Evolutionary conservation across 1,140 invertebrate genomes (phyloP), one percentile per base, ranked within the genome.

Genomic region (Hermatobates lingyangjiaoensis): DNA sequence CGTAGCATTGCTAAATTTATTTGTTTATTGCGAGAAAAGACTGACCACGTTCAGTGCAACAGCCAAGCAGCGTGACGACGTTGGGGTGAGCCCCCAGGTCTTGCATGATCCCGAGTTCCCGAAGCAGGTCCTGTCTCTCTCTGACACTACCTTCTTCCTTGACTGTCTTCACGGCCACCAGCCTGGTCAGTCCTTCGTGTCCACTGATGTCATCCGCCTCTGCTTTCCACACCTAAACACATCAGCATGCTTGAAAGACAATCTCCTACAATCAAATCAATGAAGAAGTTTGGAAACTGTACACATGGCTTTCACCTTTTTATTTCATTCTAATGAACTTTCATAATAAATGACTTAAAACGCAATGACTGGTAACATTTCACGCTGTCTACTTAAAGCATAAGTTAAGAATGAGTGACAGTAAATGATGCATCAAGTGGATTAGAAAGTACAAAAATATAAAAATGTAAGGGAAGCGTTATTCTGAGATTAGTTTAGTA

Each of bases 11-110:
- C 30, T 18, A 34, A 34, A 10, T 18, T 10, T 12, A 34, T 34
- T 12, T 34, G 30, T 34, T 34, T 34, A 10, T 34, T 12, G 30
- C 18, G 30, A 34, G 30, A 10, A 34, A 34, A 3, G 21, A 55
- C 60, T 62, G 58, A 86, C 83, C 81, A 72, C 81, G 78, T 61
- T 83, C 79, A 10, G 85, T 85, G 60, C 85, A 88, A 61, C 83
- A 87, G 45, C 83, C 85, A 1, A 88, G 69, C 39, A 88, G 70
- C 0, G 83, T 85, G 15, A 89, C 85, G 54, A 89, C 84, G 65
- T 88, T 88, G 3, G 81, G 81, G 71, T 89, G 85, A 10, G 77
- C 79, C 30, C 84, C 85, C 38, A 89, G 71, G 60, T 83, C 79
- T 63, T 87, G 80, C 84, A 89, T 87, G 49, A 88, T 83, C 58